Base-by-base conservation (phyloP, 2,797 vertebrate genomes). In the Crax fasciolata region DNA sequence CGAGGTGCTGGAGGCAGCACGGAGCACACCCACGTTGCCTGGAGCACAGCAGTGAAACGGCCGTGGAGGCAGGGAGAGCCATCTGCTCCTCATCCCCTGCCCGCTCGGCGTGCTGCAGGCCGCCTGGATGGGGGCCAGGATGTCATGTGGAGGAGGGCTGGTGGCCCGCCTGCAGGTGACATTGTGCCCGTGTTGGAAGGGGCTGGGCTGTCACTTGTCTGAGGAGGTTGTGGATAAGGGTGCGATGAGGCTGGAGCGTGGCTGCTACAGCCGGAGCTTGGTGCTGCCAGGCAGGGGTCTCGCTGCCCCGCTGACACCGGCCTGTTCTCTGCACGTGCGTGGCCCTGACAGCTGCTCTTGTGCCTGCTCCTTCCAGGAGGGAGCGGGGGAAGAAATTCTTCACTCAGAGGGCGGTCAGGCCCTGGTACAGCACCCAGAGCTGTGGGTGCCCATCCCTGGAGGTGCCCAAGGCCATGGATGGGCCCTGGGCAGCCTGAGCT, bases 31-130 rank as follows among this genome's bases (percentile, higher is more conserved):
- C 1, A 28, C 0, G 12, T 23, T 6, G 2, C 84, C 89, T 58
- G 7, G 39, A 13, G 65, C 30, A 0, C 89, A 0, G 5, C 0
- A 41, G 93, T 94, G 83, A 82, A 92, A 94, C 74, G 18, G 92
- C 8, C 84, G 89, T 2, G 65, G 57, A 74, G 95, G 94, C 93
- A 94, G 38, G 25, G 16, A n/a, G 62, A 89, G 93, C 95, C 93
- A 93, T 95, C 93, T 96, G 95, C 65, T 87, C 1, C 82, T 90
- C 57, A 78, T 83, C 71, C 74, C 54, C 71, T 77, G 92, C 88
- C 90, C 68, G 86, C 90, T 43, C 1, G 1, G 68, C 63, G 27
- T 38, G 81, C 66, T 62, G 23, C 61, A 30, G 70, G 20, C 51
- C 1, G 66, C 54, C 87, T 91, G 86, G 54, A 0, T 0, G 2